These are phyloP conservation scores for Heteromyza rotundicornis DNA, from an alignment of 2,888 invertebrate genomes.

Conservation along the genomic window DNA sequence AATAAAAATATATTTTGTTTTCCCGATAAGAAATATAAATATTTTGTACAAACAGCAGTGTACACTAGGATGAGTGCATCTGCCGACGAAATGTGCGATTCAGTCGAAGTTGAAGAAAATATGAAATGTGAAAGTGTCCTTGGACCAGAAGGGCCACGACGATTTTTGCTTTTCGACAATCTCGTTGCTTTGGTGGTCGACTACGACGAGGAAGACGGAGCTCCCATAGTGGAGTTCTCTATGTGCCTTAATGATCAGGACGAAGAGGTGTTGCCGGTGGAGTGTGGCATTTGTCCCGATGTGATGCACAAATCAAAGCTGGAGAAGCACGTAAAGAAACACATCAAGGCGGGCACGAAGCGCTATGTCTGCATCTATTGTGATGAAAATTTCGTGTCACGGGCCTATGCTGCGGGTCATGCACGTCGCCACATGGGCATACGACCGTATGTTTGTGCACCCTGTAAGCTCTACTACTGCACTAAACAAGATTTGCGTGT, in stretches of 20 bases:
- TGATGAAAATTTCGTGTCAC: slow-evolving; percentile 47
- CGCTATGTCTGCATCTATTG: slow-evolving; percentile 55
- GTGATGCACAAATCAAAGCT: slow-evolving; percentile 47
- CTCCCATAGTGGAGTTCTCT: slow-evolving; percentile 54
- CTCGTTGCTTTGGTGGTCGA: slow-evolving; percentile 44
- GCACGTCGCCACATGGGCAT: slow-evolving; percentile 56
- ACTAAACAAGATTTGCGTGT: slow-evolving; percentile 54
- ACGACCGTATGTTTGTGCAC: slow-evolving; percentile 52
- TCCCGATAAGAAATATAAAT: too few species aligned
- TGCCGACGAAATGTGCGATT: neutral
- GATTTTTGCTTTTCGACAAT: slow-evolving; percentile 48
- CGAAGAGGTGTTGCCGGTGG: slow-evolving; percentile 46
- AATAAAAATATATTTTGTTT: too few species aligned
- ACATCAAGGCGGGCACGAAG: slow-evolving; percentile 47
- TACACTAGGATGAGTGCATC: too few species aligned
- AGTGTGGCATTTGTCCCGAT: slow-evolving; percentile 55
- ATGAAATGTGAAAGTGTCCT: slow-evolving; percentile 22
- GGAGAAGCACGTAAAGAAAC: slow-evolving; percentile 44
- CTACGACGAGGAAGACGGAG: slow-evolving; percentile 43
- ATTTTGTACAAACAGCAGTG: too few species aligned
- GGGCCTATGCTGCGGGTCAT: slow-evolving; percentile 44
- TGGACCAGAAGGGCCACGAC: slow-evolving; percentile 42
- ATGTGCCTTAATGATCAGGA: slow-evolving; percentile 41
- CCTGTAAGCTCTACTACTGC: slow-evolving; percentile 53
- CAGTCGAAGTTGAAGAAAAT: neutral